Percentiles rank a stretch among this genome's conserved stretches.
Evolutionary conservation across 2,888 invertebrate species (phyloP).

Genomic region (Acronicta leporina): DNA sequence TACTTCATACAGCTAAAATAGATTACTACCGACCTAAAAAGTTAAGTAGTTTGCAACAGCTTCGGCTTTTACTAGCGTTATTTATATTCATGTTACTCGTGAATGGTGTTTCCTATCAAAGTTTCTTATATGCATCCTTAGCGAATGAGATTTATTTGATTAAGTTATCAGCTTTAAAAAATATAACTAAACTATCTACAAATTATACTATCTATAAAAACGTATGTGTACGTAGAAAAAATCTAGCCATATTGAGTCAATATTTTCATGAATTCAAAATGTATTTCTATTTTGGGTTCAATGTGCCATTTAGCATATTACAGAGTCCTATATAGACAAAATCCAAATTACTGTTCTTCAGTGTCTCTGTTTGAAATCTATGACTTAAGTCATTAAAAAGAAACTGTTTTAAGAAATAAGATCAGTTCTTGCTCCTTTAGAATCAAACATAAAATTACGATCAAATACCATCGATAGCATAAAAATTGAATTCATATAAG

Average conservation of each 20-base stretch:
- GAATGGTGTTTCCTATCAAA: constrained; percentile 23
- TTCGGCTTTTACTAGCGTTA: constrained; percentile 30
- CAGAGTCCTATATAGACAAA: too few species aligned
- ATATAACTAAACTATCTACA: too few species aligned
- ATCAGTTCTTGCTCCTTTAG: background rate
- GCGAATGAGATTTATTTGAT: background rate
- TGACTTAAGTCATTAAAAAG: background rate
- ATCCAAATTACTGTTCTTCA: too few species aligned
- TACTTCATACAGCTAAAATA: constrained; percentile 53
- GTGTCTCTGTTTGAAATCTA: too few species aligned
- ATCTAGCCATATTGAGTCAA: too few species aligned
- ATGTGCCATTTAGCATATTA: too few species aligned
- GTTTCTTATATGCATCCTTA: constrained; percentile 6
- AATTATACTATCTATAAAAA: too few species aligned
- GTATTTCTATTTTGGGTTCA: too few species aligned
- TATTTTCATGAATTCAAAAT: too few species aligned
- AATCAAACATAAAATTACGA: constrained; percentile 1
- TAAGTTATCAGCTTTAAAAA: too few species aligned
- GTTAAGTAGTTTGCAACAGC: constrained; percentile 47
- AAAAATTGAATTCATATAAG: constrained; percentile 22
- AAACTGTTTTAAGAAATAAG: background rate
- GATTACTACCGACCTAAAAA: constrained; percentile 50
- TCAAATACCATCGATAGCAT: constrained; percentile 8
- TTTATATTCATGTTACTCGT: constrained; percentile 32
- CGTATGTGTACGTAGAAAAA: too few species aligned